phyloP scores from a whole-genome alignment of 2,797 vertebrate species.

The Acestrorhynchus altus region DNA sequence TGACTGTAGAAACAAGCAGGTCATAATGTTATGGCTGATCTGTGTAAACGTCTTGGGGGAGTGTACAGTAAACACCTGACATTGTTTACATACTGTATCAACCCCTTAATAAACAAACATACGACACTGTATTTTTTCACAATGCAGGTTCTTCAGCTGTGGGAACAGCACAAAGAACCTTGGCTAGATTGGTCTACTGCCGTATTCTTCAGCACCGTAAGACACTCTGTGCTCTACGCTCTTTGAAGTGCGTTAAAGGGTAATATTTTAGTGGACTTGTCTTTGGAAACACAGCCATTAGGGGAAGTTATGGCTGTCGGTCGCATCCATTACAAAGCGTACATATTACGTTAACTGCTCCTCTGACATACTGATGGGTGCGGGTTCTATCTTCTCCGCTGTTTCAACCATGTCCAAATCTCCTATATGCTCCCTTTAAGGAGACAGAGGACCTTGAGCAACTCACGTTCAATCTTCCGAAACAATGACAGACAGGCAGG shows the following conservation, averaged over 20 bases:
- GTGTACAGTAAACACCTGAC: too few relatives aligned
- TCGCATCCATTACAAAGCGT: background rate
- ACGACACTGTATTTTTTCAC: too few relatives aligned
- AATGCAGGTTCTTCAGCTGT: background rate
- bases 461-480: too few relatives aligned
- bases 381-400: background rate
- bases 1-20: too few relatives aligned
- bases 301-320: background rate
- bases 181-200: too few relatives aligned
- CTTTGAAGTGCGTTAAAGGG: constrained; percentile 7
- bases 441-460: background rate
- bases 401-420: background rate
- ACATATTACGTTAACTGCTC: background rate
- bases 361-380: background rate
- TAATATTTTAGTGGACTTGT: background rate
- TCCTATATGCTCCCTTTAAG: background rate
- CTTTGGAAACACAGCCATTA: constrained; percentile 9
- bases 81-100: too few relatives aligned
- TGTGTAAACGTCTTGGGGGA: too few relatives aligned
- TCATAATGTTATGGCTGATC: too few relatives aligned
- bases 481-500: too few relatives aligned
- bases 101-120: too few relatives aligned
- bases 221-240: background rate
- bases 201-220: background rate
- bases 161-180: too few relatives aligned